Conservation (phyloP, 2,888 invertebrate species). For the Panzeria rudis region DNA sequence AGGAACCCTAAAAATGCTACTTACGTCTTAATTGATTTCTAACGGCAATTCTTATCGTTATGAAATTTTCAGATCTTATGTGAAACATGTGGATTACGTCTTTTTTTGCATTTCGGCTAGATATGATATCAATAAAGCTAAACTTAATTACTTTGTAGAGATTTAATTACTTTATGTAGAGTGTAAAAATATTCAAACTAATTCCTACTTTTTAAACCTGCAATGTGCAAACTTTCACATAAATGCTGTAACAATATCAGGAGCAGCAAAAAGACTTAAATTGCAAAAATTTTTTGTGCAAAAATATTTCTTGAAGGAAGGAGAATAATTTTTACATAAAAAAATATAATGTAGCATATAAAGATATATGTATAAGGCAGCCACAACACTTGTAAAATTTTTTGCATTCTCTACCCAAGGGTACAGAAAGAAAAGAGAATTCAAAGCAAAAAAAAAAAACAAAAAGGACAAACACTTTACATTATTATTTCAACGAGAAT, state of each 20-base stretch:
- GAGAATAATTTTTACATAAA: background rate
- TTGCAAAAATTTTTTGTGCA: background rate
- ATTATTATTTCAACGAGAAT: slow-evolving; percentile 43
- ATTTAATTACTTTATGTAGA: too few species aligned
- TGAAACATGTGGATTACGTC: too few species aligned
- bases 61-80: too few species aligned
- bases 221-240: background rate
- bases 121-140: too few species aligned
- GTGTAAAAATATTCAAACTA: too few species aligned
- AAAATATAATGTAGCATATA: background rate
- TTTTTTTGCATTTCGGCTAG: too few species aligned
- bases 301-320: background rate
- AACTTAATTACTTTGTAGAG: too few species aligned
- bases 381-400: slow-evolving; percentile 25
- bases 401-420: slow-evolving; percentile 9
- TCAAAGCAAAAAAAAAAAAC: slow-evolving; percentile 1
- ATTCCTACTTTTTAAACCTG: background rate
- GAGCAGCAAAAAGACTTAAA: slow-evolving; percentile 1
- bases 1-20: too few species aligned
- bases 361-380: background rate
- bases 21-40: too few species aligned
- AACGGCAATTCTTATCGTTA: too few species aligned
- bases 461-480: slow-evolving; percentile 38
- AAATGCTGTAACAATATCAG: background rate
- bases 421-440: slow-evolving; percentile 3